phyloP scores from a whole-genome alignment of 2,113 vertebrate species.

The Sakesphorus luctuosus region DNA sequence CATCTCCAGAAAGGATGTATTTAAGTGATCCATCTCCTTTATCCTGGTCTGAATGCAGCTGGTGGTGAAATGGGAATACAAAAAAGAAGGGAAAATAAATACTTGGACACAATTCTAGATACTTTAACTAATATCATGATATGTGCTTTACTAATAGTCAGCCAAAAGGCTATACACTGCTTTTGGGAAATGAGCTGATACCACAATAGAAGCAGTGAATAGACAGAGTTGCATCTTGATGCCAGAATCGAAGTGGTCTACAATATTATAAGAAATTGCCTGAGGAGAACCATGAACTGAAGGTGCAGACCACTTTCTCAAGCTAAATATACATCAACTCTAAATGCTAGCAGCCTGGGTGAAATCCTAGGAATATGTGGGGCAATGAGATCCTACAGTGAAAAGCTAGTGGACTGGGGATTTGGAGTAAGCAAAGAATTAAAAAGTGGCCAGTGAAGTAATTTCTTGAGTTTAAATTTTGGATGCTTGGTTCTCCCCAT shows the following conservation, averaged over 20 bases:
- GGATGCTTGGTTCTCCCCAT: background rate
- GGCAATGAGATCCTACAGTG: background rate
- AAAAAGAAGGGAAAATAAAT: constrained; percentile 37
- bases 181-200: constrained; percentile 4
- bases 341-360: background rate
- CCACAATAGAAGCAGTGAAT: background rate
- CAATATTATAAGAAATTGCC: background rate
- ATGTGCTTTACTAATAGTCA: background rate
- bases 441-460: background rate
- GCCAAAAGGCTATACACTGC: background rate
- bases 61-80: constrained; percentile 62
- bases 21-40: constrained; percentile 89
- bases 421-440: background rate
- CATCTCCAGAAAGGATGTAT: constrained; percentile 94
- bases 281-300: background rate
- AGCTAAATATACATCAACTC: background rate
- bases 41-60: constrained; percentile 97
- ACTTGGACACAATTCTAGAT: background rate
- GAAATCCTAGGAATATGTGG: background rate
- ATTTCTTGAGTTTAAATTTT: background rate
- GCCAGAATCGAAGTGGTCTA: background rate
- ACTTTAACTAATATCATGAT: background rate
- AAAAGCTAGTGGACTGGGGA: background rate
- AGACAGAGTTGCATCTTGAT: background rate
- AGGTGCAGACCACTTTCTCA: background rate